These are phyloP conservation scores for Cherax quadricarinatus DNA, from an alignment of 1,140 invertebrate species.

Conservation along the genomic window DNA sequence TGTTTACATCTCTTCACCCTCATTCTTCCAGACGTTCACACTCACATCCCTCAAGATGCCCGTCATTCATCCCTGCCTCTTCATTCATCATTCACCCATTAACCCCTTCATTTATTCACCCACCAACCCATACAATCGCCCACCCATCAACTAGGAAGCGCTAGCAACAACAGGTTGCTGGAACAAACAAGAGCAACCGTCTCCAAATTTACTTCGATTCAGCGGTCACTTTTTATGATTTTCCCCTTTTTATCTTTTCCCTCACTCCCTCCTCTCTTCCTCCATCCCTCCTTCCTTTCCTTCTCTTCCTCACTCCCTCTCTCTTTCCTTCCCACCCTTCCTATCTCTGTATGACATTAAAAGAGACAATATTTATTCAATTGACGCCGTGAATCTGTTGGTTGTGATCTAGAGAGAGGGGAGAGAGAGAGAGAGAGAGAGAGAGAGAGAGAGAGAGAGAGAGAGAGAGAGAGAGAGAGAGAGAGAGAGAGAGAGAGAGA, in stretches of 20 bases:
- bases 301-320: constrained; percentile 4
- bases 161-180: too few species aligned
- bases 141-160: too few species aligned
- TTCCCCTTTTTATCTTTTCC: neutral
- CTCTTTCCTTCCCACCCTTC: neutral
- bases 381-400: constrained; percentile 28
- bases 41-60: too few species aligned
- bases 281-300: neutral
- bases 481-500: neutral
- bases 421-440: neutral
- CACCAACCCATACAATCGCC: too few species aligned
- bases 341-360: constrained; percentile 14
- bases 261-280: neutral
- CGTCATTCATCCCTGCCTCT: too few species aligned
- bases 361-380: constrained; percentile 51
- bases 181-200: too few species aligned
- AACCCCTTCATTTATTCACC: too few species aligned
- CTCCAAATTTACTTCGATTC: too few species aligned
- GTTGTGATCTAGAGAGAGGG: neutral
- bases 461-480: neutral
- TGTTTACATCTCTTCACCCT: too few species aligned
- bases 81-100: too few species aligned
- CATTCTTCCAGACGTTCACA: too few species aligned
- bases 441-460: constrained; percentile 6
- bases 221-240: too few species aligned